Evolutionary conservation across 2,113 vertebrate genomes (phyloP).

Genomic region (Larimichthys polyactis): DNA sequence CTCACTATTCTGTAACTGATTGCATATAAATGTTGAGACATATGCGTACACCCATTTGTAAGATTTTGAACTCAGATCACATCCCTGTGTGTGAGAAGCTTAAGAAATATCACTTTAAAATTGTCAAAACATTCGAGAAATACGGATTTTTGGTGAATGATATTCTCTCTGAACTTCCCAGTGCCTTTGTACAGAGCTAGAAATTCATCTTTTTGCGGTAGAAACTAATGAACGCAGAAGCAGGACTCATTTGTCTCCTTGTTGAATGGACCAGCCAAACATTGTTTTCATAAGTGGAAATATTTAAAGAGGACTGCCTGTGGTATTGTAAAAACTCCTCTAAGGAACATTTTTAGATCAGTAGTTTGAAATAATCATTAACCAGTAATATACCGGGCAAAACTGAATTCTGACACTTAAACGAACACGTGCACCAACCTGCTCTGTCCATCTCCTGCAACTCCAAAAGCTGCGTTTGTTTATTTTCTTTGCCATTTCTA

Average conservation of each 20-base stretch:
- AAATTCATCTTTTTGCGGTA: neutral
- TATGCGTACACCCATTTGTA: neutral
- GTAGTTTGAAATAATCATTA: conserved; percentile 27
- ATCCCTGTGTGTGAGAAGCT: neutral
- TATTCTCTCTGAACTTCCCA: neutral
- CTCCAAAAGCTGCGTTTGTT: conserved; percentile 49
- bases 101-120: neutral
- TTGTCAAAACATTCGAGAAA: neutral
- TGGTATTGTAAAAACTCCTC: neutral
- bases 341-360: neutral
- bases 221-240: neutral
- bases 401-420: conserved; percentile 8
- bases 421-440: conserved; percentile 20
- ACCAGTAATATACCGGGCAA: neutral
- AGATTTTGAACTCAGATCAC: neutral
- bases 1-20: neutral
- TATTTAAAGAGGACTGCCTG: conserved; percentile 3
- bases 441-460: conserved; percentile 33
- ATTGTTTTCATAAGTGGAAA: conserved; percentile 1
- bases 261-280: neutral
- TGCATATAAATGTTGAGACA: neutral
- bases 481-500: conserved; percentile 69
- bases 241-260: conserved; percentile 1
- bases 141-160: neutral
- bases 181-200: neutral